Percentiles rank a stretch among this genome's conserved stretches.
Evolutionary conservation across 1,140 invertebrate genomes (phyloP).

Genomic region (Dryas iulia): DNA sequence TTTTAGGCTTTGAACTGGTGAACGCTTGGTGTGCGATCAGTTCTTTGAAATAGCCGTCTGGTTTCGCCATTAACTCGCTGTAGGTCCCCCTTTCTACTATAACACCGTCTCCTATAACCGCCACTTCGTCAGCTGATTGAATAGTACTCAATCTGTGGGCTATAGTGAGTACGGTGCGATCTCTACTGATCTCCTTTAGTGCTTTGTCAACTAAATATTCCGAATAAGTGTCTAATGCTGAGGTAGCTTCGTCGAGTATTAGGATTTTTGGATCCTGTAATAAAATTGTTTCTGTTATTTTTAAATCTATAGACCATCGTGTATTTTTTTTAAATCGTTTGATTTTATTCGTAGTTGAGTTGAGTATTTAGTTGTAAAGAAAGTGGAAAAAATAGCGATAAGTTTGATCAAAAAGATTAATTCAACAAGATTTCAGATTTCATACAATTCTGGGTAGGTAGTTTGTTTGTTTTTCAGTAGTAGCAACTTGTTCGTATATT

Average conservation of each 20-base stretch:
- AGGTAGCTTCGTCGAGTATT: constrained; percentile 93
- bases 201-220: constrained; percentile 94
- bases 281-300: constrained; percentile 2
- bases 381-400: no score
- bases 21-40: constrained; percentile 67
- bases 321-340: no score
- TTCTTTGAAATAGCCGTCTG: constrained; percentile 63
- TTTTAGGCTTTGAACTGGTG: constrained; percentile 37
- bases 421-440: no score
- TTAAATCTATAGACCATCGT: not conserved
- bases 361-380: no score
- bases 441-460: no score
- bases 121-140: constrained; percentile 93
- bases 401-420: no score
- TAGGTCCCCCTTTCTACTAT: constrained; percentile 94
- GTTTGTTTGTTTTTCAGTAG: no score
- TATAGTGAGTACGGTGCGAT: constrained; percentile 93
- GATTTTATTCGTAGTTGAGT: not conserved
- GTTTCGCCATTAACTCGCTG: constrained; percentile 60
- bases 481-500: no score
- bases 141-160: constrained; percentile 96
- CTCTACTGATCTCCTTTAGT: constrained; percentile 88
- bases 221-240: constrained; percentile 94
- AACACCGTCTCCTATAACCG: constrained; percentile 91
- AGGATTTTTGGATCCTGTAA: constrained; percentile 91